phyloP scores from a whole-genome alignment of 2,888 invertebrate genomes.

The Ptilodon capucinus region DNA sequence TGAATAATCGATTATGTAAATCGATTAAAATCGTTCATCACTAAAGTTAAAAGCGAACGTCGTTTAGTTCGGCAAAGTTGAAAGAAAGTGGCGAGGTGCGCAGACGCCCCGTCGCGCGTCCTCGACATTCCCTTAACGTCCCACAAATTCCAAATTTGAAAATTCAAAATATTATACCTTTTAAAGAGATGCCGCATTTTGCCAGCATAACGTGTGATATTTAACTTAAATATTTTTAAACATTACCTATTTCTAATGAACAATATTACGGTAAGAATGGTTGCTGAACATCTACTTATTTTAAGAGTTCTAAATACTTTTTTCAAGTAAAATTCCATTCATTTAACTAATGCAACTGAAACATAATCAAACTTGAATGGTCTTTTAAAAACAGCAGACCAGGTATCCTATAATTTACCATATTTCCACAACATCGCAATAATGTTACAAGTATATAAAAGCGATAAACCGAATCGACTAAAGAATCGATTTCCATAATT shows the following conservation, averaged over 20 bases:
- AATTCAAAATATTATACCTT: slow-evolving; percentile 31
- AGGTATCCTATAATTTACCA: background rate
- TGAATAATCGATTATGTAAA: slow-evolving; percentile 40
- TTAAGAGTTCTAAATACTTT: too few species aligned
- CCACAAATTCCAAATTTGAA: slow-evolving; percentile 45
- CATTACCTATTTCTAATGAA: too few species aligned
- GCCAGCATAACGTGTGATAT: background rate
- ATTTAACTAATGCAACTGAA: too few species aligned
- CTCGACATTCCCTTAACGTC: slow-evolving; percentile 56
- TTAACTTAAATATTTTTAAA: background rate
- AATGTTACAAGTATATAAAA: background rate
- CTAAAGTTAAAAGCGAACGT: slow-evolving; percentile 27
- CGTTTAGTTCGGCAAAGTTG: slow-evolving; percentile 58
- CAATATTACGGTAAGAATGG: too few species aligned
- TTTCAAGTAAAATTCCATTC: too few species aligned
- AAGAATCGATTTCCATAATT: background rate
- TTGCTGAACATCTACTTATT: too few species aligned
- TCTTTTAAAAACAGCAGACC: too few species aligned
- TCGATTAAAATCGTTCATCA: slow-evolving; percentile 42
- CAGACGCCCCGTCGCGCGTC: slow-evolving; percentile 65
- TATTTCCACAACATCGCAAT: background rate
- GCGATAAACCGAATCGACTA: background rate
- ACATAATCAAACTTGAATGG: too few species aligned
- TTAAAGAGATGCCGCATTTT: background rate
- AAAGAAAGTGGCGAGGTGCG: slow-evolving; percentile 64